Evolutionary conservation across 2,888 invertebrate species (phyloP).

Genomic region (Orthosia incerta): DNA sequence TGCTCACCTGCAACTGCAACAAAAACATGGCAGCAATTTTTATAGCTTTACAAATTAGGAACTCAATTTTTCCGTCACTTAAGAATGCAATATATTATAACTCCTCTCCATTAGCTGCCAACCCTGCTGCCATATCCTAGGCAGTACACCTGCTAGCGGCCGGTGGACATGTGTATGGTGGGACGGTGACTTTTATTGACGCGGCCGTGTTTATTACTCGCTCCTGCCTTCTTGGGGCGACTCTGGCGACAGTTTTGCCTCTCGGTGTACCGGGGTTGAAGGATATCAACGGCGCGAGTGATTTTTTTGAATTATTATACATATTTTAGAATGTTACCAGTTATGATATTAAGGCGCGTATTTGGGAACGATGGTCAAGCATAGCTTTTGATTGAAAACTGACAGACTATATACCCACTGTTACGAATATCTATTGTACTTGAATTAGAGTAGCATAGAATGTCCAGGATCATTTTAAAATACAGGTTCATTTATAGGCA

Average conservation of each 20-base stretch:
- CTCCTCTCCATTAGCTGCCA: conserved; percentile 50
- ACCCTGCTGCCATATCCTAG: conserved; percentile 74
- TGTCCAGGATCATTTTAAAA: background rate
- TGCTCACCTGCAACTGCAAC: conserved; percentile 18
- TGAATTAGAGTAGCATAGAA: no score
- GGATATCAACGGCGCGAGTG: conserved; percentile 45
- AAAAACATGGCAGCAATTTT: conserved; percentile 37
- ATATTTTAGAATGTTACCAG: background rate
- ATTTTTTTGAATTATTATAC: conserved; percentile 11
- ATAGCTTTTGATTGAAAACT: background rate
- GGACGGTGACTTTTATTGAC: conserved; percentile 87
- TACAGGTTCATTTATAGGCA: background rate
- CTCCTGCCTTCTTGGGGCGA: conserved; percentile 74
- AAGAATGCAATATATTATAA: conserved; percentile 37
- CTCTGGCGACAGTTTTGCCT: conserved; percentile 73
- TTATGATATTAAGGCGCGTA: background rate
- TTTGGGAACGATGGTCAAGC: background rate
- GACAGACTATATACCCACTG: background rate
- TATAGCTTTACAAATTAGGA: conserved; percentile 40
- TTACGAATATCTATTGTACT: background rate
- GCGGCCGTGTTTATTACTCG: conserved; percentile 84
- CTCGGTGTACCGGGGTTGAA: conserved; percentile 65
- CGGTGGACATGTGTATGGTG: conserved; percentile 86
- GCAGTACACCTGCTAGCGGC: conserved; percentile 81
- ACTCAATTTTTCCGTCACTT: conserved; percentile 21